Evolutionary conservation across 1,140 invertebrate genomes (phyloP).

Genomic region (Spodoptera frugiperda): DNA sequence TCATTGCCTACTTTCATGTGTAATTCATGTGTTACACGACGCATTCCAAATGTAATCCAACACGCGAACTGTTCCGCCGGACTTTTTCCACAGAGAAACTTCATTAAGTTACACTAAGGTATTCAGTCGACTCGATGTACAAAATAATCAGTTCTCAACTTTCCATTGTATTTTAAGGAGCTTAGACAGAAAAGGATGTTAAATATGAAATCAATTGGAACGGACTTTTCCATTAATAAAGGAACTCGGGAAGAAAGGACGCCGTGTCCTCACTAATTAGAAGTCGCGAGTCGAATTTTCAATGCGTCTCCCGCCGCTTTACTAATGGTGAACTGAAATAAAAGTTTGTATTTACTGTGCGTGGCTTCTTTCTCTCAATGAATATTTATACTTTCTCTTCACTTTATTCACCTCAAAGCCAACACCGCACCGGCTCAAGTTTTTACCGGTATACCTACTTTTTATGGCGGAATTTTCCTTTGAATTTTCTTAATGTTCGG

Average conservation of each 20-base stretch:
- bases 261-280: slow-evolving; percentile 82
- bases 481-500: slow-evolving; percentile 65
- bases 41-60: slow-evolving; percentile 81
- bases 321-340: slow-evolving; percentile 80
- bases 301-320: slow-evolving; percentile 69
- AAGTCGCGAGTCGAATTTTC: slow-evolving; percentile 82
- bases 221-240: slow-evolving; percentile 80
- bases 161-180: slow-evolving; percentile 52
- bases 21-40: slow-evolving; percentile 75
- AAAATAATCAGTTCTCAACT: slow-evolving; percentile 40
- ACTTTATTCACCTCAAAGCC: slow-evolving; percentile 77
- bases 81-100: slow-evolving; percentile 26
- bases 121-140: slow-evolving; percentile 24
- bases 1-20: slow-evolving; percentile 70
- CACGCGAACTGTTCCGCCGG: slow-evolving; percentile 58
- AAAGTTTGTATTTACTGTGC: slow-evolving; percentile 85
- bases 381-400: slow-evolving; percentile 81
- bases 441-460: slow-evolving; percentile 68
- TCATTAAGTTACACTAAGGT: slow-evolving; percentile 35
- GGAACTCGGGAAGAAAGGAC: slow-evolving; percentile 69
- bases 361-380: slow-evolving; percentile 74
- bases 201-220: slow-evolving; percentile 81
- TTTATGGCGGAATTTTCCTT: slow-evolving; percentile 69
- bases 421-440: slow-evolving; percentile 60
- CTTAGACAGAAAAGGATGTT: slow-evolving; percentile 61